Percentiles rank a stretch among this genome's conserved stretches.
Conservation (phyloP, 2,888 invertebrate genomes). For the Limnephilus auricula region DNA sequence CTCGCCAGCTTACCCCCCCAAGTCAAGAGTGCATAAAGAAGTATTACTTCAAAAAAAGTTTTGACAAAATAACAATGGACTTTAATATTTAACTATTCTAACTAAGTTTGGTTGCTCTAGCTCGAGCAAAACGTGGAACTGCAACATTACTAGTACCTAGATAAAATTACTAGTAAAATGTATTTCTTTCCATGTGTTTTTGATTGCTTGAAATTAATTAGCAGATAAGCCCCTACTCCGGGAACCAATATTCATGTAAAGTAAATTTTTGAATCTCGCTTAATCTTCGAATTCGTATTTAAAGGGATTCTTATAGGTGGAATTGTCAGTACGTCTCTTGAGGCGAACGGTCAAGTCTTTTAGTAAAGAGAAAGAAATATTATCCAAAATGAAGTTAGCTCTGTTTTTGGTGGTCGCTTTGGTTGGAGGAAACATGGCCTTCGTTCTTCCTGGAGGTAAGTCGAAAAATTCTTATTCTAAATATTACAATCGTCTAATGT, state of each 20-base stretch:
- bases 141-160: neutral
- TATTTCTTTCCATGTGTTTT: neutral
- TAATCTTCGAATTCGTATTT: neutral
- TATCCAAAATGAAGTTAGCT: slow-evolving; percentile 10
- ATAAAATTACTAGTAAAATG: neutral
- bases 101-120: neutral
- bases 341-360: neutral
- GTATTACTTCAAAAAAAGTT: too few relatives aligned
- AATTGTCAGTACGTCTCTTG: neutral
- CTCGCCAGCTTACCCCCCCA: too few relatives aligned
- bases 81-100: too few relatives aligned
- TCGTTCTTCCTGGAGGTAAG: slow-evolving; percentile 39
- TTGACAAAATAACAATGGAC: too few relatives aligned
- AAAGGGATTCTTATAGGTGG: neutral
- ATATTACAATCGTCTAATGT: neutral
- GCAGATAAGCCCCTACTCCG: neutral
- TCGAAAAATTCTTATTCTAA: neutral
- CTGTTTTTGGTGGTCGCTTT: slow-evolving; percentile 35
- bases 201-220: neutral
- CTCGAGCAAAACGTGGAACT: neutral
- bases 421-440: slow-evolving; percentile 29
- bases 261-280: neutral
- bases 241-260: neutral
- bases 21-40: too few relatives aligned
- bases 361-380: neutral